These are phyloP conservation scores for Coelinius sp. DNA, from an alignment of 2,888 invertebrate genomes.

Conservation along the genomic window DNA sequence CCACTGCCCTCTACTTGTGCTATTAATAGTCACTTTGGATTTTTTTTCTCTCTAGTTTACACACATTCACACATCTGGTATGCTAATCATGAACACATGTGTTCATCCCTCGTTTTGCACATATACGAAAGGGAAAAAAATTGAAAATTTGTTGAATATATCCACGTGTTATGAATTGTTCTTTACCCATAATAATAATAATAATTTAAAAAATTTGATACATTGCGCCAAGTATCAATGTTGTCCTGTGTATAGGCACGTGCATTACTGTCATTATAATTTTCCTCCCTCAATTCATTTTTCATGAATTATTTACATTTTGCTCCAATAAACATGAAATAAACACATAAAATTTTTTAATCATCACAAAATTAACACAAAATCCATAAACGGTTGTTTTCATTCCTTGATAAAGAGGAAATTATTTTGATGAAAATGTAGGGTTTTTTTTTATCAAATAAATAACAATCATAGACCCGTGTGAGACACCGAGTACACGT, in stretches of 20 bases:
- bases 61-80: slow-evolving; percentile 1
- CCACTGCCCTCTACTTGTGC: slow-evolving; percentile 51
- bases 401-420: neutral
- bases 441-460: slow-evolving; percentile 2
- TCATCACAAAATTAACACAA: neutral
- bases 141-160: too few relatives aligned
- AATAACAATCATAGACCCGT: slow-evolving; percentile 21
- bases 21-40: slow-evolving; percentile 53
- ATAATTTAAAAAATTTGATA: slow-evolving; percentile 26
- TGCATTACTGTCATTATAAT: slow-evolving; percentile 35
- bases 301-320: too few relatives aligned
- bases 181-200: too few relatives aligned
- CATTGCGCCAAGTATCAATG: slow-evolving; percentile 47
- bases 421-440: neutral
- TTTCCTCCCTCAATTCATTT: too few relatives aligned
- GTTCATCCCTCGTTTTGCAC: neutral
- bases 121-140: neutral
- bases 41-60: neutral
- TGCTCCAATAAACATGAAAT: neutral
- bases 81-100: neutral
- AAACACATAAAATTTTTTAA: neutral
- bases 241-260: slow-evolving; percentile 42
- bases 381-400: neutral
- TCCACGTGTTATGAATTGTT: too few relatives aligned
- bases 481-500: slow-evolving; percentile 62